Conservation (phyloP, 2,797 vertebrate species). For the Argyrosomus regius region DNA sequence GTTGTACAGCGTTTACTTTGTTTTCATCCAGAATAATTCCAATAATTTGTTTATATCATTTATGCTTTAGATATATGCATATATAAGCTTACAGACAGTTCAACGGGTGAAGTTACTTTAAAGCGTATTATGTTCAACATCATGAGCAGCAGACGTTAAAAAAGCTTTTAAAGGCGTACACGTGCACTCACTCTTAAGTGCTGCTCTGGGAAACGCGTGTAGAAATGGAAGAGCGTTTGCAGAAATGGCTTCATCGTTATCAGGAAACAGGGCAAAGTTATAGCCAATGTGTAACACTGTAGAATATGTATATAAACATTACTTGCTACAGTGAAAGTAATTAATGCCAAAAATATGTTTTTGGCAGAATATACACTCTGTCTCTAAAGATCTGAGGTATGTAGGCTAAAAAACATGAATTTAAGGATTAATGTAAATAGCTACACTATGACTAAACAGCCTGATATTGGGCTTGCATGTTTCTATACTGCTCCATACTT, state of each 20-base stretch:
- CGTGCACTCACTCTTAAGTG: no score
- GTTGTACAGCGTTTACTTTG: neutral
- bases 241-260: neutral
- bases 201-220: neutral
- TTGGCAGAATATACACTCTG: neutral
- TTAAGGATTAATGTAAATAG: conserved; percentile 1
- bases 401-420: neutral
- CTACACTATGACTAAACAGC: neutral
- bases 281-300: neutral
- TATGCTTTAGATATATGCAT: neutral
- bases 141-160: neutral
- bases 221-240: neutral
- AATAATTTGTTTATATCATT: neutral
- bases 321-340: neutral
- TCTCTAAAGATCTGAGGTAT: neutral
- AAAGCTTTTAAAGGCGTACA: neutral
- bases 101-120: neutral
- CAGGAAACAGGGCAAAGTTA: no score
- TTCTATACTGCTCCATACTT: conserved; percentile 4
- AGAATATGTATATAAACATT: neutral
- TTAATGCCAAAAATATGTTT: neutral
- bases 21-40: neutral
- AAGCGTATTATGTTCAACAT: neutral
- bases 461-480: neutral
- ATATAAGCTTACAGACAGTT: neutral